A percentile compares a stretch with the other conserved stretches of the same genome.
Evolutionary conservation across 2,113 vertebrate species (phyloP).

Genomic region (Gopherus evgoodei): DNA sequence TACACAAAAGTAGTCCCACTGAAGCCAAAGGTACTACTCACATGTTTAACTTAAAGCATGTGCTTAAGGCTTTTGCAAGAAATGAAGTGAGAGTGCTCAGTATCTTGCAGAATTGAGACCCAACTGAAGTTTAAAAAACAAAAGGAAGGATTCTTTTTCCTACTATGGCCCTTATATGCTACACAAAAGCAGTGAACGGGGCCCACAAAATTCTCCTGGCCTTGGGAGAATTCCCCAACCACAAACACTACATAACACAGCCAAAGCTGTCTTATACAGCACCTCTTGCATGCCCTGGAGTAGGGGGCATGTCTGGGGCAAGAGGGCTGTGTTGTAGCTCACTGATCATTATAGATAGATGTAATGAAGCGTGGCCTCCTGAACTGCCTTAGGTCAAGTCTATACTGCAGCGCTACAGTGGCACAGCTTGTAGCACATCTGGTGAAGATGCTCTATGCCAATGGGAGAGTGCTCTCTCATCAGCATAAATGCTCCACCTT

Average conservation of each 20-base stretch:
- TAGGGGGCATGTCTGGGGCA: not conserved
- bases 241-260: not conserved
- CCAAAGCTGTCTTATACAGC: not conserved
- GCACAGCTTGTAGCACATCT: too few species aligned
- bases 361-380: too few species aligned
- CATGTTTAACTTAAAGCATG: not conserved
- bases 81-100: not conserved
- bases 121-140: slow-evolving; percentile 5
- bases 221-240: not conserved
- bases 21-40: not conserved
- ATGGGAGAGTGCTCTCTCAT: too few species aligned
- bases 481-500: too few species aligned
- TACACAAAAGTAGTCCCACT: not conserved
- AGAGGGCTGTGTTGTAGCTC: not conserved
- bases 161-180: not conserved
- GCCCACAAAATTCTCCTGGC: not conserved
- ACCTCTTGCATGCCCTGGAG: slow-evolving; percentile 22
- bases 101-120: not conserved
- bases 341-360: not conserved
- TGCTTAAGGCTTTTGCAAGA: not conserved
- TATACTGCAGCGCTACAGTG: too few species aligned
- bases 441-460: too few species aligned
- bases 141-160: not conserved
- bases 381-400: too few species aligned
- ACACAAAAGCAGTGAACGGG: not conserved